Conservation (phyloP, 1,140 invertebrate species). For the Aphaenogaster ashmeadi region DNA sequence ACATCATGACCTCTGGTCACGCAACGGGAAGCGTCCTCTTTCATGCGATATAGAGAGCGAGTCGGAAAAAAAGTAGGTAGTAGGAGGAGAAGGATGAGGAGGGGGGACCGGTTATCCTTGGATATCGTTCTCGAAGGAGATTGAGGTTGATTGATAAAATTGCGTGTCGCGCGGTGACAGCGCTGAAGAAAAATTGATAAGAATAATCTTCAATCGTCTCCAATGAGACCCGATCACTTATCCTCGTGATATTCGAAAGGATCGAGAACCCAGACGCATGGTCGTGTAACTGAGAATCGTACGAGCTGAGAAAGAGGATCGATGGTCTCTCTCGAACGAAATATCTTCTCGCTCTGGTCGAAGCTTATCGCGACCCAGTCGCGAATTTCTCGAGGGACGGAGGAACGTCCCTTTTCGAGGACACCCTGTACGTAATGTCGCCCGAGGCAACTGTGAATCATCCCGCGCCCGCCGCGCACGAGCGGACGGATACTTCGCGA, state of each 20-base stretch:
- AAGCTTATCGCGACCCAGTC: neutral
- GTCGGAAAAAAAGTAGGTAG: neutral
- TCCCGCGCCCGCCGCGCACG: neutral
- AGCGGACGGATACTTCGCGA: neutral
- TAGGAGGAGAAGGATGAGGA: neutral
- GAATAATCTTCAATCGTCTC: neutral
- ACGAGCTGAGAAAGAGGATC: neutral
- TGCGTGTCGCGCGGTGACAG: neutral
- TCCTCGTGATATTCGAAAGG: neutral
- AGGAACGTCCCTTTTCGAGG: neutral
- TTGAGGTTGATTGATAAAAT: conserved; percentile 32
- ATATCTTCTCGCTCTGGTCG: neutral
- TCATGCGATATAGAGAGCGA: neutral
- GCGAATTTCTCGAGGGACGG: neutral
- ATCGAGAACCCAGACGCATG: neutral
- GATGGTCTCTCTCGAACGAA: neutral
- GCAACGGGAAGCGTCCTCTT: conserved; percentile 31
- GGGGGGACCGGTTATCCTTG: conserved; percentile 4
- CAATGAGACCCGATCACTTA: neutral
- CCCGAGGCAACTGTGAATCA: conserved; percentile 34
- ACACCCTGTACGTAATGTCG: neutral
- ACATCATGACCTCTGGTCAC: conserved; percentile 31
- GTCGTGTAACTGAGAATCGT: neutral
- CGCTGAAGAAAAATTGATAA: neutral
- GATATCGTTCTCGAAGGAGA: conserved; percentile 11